A percentile compares a stretch with the other conserved stretches of the same genome.
Conservation (phyloP, 2,888 invertebrate species). For the Agriopis marginaria region DNA sequence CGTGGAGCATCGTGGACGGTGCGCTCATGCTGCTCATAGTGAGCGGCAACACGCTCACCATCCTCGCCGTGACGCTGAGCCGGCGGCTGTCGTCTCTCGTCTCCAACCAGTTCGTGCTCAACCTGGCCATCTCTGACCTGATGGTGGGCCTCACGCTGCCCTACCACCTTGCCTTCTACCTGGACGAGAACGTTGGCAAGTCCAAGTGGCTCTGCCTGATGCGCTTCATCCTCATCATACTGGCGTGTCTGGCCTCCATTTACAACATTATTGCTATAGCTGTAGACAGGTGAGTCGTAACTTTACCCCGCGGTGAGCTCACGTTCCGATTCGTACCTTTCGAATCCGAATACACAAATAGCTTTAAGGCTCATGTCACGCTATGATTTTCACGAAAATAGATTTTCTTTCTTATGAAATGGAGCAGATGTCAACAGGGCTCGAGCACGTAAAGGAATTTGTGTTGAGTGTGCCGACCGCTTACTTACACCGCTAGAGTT, state of each 20-base stretch:
- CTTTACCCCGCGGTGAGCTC: slow-evolving; percentile 36
- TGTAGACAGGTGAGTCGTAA: slow-evolving; percentile 86
- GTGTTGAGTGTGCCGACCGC: slow-evolving; percentile 7
- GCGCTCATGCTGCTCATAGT: slow-evolving; percentile 89
- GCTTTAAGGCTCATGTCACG: slow-evolving; percentile 47
- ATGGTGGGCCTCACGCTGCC: slow-evolving; percentile 92
- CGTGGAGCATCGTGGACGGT: slow-evolving; percentile 89
- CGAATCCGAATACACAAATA: slow-evolving; percentile 41
- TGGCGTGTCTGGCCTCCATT: slow-evolving; percentile 92
- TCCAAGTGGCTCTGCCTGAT: slow-evolving; percentile 89
- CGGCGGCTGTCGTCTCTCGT: slow-evolving; percentile 89
- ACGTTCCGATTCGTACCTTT: slow-evolving; percentile 39
- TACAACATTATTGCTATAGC: slow-evolving; percentile 93
- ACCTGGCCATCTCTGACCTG: slow-evolving; percentile 92
- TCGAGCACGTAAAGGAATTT: slow-evolving; percentile 19
- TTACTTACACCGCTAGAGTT: slow-evolving; percentile 4
- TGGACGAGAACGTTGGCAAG: slow-evolving; percentile 86
- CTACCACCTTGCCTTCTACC: slow-evolving; percentile 92
- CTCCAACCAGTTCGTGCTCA: slow-evolving; percentile 92
- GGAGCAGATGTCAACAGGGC: slow-evolving; percentile 7
- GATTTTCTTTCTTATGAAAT: slow-evolving; percentile 23
- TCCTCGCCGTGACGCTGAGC: slow-evolving; percentile 90
- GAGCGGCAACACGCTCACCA: slow-evolving; percentile 91
- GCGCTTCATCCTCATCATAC: slow-evolving; percentile 90
- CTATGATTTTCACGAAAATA: slow-evolving; percentile 40